These are phyloP conservation scores for Aethina tumida DNA, from an alignment of 1,140 invertebrate genomes.

Conservation along the genomic window DNA sequence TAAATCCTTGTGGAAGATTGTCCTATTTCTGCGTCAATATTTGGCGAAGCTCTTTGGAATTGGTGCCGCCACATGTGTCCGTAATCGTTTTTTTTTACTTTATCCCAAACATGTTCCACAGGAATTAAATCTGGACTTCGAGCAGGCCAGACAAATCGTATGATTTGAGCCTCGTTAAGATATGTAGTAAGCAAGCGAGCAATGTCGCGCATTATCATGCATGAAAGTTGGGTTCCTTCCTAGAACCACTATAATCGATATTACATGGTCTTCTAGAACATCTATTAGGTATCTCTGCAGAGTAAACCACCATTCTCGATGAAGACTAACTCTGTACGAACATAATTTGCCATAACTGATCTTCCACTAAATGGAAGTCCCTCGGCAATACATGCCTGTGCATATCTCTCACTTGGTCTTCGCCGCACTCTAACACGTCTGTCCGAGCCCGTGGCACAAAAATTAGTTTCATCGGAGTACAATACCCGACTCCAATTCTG, in stretches of 20 bases:
- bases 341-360: conserved; percentile 1
- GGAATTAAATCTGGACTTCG: conserved; percentile 1
- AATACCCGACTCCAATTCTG: no score
- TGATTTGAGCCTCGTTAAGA: not conserved
- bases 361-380: not conserved
- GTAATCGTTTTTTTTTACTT: not conserved
- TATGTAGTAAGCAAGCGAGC: not conserved
- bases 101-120: conserved; percentile 5
- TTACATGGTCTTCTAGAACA: not conserved
- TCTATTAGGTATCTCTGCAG: no score
- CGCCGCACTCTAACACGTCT: not conserved
- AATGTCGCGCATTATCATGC: conserved; percentile 2
- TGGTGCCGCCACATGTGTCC: not conserved
- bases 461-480: not conserved
- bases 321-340: not conserved
- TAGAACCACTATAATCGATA: not conserved
- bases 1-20: conserved; percentile 1
- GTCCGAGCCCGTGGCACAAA: not conserved
- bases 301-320: no score
- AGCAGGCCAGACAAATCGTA: not conserved
- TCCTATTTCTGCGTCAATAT: conserved; percentile 1
- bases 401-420: conserved; percentile 3
- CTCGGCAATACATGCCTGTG: conserved; percentile 2
- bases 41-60: conserved; percentile 2
- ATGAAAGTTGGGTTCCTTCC: not conserved